These are phyloP conservation scores for Cryptocephalus moraei DNA, from an alignment of 2,888 invertebrate species.

Conservation along the genomic window DNA sequence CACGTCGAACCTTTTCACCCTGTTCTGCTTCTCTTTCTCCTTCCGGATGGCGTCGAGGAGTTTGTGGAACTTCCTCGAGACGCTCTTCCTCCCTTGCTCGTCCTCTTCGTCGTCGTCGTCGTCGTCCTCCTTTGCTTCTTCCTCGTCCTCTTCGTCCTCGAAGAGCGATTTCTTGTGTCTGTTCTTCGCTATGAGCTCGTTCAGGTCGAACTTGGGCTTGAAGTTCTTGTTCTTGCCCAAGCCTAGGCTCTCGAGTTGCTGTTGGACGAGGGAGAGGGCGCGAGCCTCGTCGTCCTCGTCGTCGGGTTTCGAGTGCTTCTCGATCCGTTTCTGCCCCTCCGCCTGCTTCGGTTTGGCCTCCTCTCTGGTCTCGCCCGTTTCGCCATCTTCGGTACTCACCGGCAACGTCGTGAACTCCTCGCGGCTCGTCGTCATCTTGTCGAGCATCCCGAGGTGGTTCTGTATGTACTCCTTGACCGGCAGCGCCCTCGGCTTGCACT, in stretches of 20 bases:
- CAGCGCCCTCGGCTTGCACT: slow-evolving; percentile 28
- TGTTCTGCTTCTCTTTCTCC: background rate
- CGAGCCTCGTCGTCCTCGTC: no score
- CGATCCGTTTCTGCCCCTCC: background rate
- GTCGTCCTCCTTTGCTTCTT: background rate
- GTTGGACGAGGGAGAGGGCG: slow-evolving; percentile 12
- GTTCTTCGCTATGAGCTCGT: slow-evolving; percentile 15
- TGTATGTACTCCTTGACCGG: slow-evolving; percentile 32
- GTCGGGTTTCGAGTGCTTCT: no score
- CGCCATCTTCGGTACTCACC: no score
- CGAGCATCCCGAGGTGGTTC: slow-evolving; percentile 27
- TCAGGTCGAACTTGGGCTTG: slow-evolving; percentile 21
- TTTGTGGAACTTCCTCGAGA: background rate
- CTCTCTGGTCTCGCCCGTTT: background rate
- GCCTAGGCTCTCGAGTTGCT: slow-evolving; percentile 24
- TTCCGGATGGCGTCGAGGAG: background rate
- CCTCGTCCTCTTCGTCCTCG: slow-evolving; percentile 1
- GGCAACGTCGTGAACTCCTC: background rate
- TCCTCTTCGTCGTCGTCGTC: background rate
- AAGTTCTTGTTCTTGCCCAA: slow-evolving; percentile 19
- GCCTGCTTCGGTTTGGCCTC: background rate
- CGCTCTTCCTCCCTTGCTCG: background rate
- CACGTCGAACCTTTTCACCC: background rate
- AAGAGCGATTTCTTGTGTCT: slow-evolving; percentile 2
- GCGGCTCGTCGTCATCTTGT: slow-evolving; percentile 9